phyloP scores from a whole-genome alignment of 1,140 invertebrate genomes.

The Musca vetustissima region DNA sequence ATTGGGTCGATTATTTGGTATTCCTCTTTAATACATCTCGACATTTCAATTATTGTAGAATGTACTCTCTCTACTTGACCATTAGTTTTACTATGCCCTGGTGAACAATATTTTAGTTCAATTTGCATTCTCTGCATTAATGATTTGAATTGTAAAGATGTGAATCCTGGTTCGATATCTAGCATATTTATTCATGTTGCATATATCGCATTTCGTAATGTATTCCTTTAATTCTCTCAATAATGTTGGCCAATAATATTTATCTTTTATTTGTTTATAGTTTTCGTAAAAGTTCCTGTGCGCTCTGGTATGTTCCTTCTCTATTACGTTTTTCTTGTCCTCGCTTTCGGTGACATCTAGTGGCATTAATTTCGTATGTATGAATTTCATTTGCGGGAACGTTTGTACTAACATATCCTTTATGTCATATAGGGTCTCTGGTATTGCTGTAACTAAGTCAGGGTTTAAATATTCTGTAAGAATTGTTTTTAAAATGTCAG shows the following conservation, averaged over 20 bases:
- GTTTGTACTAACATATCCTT: constrained; percentile 9
- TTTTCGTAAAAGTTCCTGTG: constrained; percentile 27
- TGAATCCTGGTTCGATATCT: constrained; percentile 23
- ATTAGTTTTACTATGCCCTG: neutral
- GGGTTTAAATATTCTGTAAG: constrained; percentile 3
- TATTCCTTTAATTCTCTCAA: constrained; percentile 24
- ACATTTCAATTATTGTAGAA: constrained; percentile 19
- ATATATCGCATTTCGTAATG: constrained; percentile 9
- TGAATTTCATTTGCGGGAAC: neutral
- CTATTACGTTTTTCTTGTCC: constrained; percentile 18
- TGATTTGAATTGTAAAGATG: constrained; percentile 14
- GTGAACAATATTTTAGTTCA: constrained; percentile 5
- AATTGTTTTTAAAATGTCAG: constrained; percentile 7
- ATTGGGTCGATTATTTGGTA: neutral
- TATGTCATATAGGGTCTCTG: constrained; percentile 19
- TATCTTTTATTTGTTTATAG: constrained; percentile 7
- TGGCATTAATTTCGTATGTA: neutral
- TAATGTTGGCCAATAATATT: constrained; percentile 26
- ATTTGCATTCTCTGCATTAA: constrained; percentile 7
- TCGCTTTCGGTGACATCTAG: constrained; percentile 2
- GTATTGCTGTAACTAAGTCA: neutral
- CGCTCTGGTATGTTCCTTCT: constrained; percentile 25
- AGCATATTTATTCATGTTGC: too few relatives aligned
- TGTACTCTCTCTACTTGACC: constrained; percentile 21
- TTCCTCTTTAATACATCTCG: constrained; percentile 18